A percentile compares a stretch with the other conserved stretches of the same genome.
These are phyloP conservation scores for Tyrophagus putrescentiae DNA, from an alignment of 1,140 invertebrate species.

Conservation along the genomic window DNA sequence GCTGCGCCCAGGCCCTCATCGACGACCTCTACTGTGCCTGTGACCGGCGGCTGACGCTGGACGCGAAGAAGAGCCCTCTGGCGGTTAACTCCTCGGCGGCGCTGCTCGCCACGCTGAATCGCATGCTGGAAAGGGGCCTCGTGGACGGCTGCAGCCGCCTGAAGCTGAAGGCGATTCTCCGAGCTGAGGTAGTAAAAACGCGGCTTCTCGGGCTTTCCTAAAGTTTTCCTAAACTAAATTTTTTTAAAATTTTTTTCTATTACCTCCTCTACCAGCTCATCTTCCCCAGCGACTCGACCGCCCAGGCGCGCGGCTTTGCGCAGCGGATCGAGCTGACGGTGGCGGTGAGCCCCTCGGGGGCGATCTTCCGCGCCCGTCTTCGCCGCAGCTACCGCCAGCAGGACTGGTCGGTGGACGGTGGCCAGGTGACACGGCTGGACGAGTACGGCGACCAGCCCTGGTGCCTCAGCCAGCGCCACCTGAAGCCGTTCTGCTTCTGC, in stretches of 20 bases:
- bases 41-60: background rate
- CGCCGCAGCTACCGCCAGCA: background rate
- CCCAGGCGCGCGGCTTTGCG: background rate
- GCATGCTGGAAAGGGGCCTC: background rate
- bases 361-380: background rate
- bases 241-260: background rate
- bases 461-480: background rate
- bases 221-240: background rate
- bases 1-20: constrained; percentile 18
- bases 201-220: background rate
- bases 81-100: background rate
- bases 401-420: constrained; percentile 5
- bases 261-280: constrained; percentile 5
- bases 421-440: constrained; percentile 16
- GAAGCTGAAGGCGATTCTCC: background rate
- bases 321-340: constrained; percentile 13
- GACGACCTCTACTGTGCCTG: constrained; percentile 19
- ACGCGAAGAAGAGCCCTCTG: background rate
- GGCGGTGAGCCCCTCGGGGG: constrained; percentile 1
- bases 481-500: constrained; percentile 18
- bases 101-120: too few relatives aligned
- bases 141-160: background rate
- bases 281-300: constrained; percentile 12
- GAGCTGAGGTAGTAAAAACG: constrained; percentile 8
- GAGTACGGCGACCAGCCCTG: constrained; percentile 17